Conservation (phyloP, 64 coral and sea anemone species). For the Pocillopora damicornis region DNA sequence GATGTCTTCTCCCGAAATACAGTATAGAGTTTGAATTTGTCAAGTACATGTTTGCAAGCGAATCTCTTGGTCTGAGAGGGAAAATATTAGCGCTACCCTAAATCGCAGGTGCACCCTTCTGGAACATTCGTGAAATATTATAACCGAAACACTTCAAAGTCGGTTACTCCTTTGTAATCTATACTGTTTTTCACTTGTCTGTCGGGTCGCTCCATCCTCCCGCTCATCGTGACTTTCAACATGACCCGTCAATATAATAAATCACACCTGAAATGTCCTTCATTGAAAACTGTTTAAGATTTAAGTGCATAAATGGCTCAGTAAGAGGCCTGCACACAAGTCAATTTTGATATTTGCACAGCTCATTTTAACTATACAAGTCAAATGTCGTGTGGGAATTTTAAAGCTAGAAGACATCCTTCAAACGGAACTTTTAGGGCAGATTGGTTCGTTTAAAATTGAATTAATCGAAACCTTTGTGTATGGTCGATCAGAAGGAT, state of each 20-base stretch:
- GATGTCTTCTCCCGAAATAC: neutral
- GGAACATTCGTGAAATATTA: too few relatives aligned
- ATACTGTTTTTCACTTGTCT: neutral
- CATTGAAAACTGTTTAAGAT: neutral
- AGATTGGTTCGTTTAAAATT: too few relatives aligned
- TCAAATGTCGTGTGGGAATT: neutral
- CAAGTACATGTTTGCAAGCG: too few relatives aligned
- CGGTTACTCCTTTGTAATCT: too few relatives aligned
- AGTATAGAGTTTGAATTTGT: too few relatives aligned
- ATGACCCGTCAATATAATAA: slow-evolving; percentile 12
- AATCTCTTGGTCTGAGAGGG: too few relatives aligned
- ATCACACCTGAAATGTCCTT: slow-evolving; percentile 11
- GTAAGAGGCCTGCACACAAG: neutral
- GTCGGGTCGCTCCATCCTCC: neutral
- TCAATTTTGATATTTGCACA: neutral
- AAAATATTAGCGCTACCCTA: too few relatives aligned
- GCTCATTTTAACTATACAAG: neutral
- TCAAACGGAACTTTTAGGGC: neutral
- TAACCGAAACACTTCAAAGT: too few relatives aligned
- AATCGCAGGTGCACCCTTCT: too few relatives aligned
- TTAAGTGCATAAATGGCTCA: neutral
- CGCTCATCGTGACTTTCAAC: neutral
- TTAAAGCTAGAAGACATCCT: neutral
- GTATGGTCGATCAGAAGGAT: neutral
- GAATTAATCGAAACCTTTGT: neutral